These are phyloP conservation scores for Drosophila oshimai DNA, from an alignment of 1,140 invertebrate genomes.

Conservation along the genomic window DNA sequence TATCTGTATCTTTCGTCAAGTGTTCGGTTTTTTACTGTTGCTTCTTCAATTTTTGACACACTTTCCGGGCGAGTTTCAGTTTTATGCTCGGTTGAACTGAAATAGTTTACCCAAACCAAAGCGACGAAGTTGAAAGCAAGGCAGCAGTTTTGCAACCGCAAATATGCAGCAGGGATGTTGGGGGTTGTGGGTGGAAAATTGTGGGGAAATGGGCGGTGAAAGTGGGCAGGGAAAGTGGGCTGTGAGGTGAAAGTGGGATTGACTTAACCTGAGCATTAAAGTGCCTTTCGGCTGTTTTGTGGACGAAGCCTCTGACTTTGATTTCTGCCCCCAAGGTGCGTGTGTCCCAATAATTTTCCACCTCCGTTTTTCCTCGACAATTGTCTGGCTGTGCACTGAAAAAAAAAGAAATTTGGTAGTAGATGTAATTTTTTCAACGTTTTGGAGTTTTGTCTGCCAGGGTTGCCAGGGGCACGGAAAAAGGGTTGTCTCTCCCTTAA, in stretches of 20 bases:
- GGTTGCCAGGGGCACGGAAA: conserved; percentile 1
- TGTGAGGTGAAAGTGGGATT: conserved; percentile 5
- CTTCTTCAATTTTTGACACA: conserved; percentile 71
- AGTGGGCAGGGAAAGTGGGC: background rate
- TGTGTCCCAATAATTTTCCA: conserved; percentile 42
- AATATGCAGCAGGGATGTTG: conserved; percentile 60
- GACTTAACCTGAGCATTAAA: conserved; percentile 56
- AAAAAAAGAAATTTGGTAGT: background rate
- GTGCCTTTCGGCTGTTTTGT: conserved; percentile 55
- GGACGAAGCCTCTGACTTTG: conserved; percentile 47
- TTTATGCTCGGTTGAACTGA: conserved; percentile 65
- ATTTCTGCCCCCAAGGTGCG: conserved; percentile 55
- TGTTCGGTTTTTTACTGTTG: conserved; percentile 28
- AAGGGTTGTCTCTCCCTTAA: conserved; percentile 9
- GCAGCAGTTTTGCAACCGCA: conserved; percentile 64
- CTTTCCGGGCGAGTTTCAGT: conserved; percentile 69
- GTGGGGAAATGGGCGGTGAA: background rate
- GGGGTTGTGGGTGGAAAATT: conserved; percentile 12
- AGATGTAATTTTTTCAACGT: background rate
- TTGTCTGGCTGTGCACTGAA: conserved; percentile 3
- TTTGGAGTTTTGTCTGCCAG: background rate
- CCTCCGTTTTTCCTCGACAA: background rate
- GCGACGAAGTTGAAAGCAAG: conserved; percentile 47
- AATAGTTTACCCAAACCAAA: conserved; percentile 52
- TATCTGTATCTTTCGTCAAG: conserved; percentile 13